Evolutionary conservation across 1,140 invertebrate genomes (phyloP).

Genomic region (Charaxes varanes): DNA sequence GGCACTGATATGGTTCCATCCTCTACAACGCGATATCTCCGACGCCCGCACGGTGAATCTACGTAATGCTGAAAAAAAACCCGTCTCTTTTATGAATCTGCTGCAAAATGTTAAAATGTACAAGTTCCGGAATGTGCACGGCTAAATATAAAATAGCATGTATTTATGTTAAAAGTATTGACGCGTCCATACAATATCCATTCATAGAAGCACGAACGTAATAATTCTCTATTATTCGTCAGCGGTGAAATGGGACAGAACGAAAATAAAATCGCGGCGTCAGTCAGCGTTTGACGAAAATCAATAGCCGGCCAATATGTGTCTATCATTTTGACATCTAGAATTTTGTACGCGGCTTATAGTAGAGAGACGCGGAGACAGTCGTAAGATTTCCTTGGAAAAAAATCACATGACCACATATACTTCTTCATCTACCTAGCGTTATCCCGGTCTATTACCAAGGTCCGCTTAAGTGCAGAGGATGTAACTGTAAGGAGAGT

Average conservation of each 20-base stretch:
- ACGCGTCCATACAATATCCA: conserved; percentile 9
- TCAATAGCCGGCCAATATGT: conserved; percentile 59
- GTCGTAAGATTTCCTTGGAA: not conserved
- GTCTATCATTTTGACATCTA: conserved; percentile 66
- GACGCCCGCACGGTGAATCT: too few species aligned
- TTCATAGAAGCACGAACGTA: conserved; percentile 14
- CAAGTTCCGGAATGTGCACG: too few species aligned
- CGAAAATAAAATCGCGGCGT: conserved; percentile 46
- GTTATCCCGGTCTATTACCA: too few species aligned
- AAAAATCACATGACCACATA: not conserved
- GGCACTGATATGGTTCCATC: too few species aligned
- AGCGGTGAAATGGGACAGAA: conserved; percentile 18
- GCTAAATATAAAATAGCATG: too few species aligned
- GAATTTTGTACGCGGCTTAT: conserved; percentile 42
- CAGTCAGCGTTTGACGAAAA: conserved; percentile 46
- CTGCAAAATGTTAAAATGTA: too few species aligned
- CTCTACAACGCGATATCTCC: too few species aligned
- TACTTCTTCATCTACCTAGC: not conserved
- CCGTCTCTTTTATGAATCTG: too few species aligned
- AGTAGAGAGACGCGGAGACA: conserved; percentile 15
- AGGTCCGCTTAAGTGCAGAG: too few species aligned
- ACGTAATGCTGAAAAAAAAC: too few species aligned
- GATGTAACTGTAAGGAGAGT: too few species aligned
- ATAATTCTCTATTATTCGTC: conserved; percentile 21
- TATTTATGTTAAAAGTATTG: not conserved